Evolutionary conservation across 2,888 invertebrate species (phyloP).

Genomic region (Petrophora chlorosata): DNA sequence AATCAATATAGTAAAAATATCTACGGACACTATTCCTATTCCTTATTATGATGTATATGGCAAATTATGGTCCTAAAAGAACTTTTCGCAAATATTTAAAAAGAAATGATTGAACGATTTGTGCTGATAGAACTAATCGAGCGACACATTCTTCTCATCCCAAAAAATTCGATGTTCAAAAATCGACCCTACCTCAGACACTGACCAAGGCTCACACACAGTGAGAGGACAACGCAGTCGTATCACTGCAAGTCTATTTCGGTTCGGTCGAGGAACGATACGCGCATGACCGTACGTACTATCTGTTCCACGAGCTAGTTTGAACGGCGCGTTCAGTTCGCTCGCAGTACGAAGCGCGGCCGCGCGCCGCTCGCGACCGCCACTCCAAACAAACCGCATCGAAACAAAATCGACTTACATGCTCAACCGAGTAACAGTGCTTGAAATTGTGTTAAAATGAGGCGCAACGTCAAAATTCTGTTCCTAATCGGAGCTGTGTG

Average conservation of each 20-base stretch:
- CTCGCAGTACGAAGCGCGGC: conserved; percentile 74
- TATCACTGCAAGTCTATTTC: conserved; percentile 63
- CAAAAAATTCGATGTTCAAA: too few relatives aligned
- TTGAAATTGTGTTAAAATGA: conserved; percentile 55
- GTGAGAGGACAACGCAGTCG: conserved; percentile 48
- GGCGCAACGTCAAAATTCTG: conserved; percentile 75
- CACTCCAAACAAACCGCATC: conserved; percentile 48
- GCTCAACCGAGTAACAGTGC: conserved; percentile 38
- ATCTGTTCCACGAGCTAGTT: conserved; percentile 43
- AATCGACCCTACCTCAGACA: neutral
- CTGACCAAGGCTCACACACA: conserved; percentile 42
- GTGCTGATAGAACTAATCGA: too few relatives aligned
- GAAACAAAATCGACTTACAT: conserved; percentile 38
- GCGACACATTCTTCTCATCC: too few relatives aligned
- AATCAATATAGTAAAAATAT: too few relatives aligned
- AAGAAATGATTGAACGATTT: too few relatives aligned
- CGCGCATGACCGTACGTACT: conserved; percentile 73
- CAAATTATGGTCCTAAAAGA: too few relatives aligned
- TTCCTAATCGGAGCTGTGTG: conserved; percentile 71
- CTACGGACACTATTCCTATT: too few relatives aligned
- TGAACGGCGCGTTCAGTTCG: conserved; percentile 54
- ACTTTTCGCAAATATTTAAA: too few relatives aligned
- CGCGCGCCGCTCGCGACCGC: conserved; percentile 67
- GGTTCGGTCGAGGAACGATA: conserved; percentile 64
- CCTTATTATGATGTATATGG: too few relatives aligned